Conservation (phyloP, 2,888 invertebrate species). For the Drosophila neoperkinsi region DNA sequence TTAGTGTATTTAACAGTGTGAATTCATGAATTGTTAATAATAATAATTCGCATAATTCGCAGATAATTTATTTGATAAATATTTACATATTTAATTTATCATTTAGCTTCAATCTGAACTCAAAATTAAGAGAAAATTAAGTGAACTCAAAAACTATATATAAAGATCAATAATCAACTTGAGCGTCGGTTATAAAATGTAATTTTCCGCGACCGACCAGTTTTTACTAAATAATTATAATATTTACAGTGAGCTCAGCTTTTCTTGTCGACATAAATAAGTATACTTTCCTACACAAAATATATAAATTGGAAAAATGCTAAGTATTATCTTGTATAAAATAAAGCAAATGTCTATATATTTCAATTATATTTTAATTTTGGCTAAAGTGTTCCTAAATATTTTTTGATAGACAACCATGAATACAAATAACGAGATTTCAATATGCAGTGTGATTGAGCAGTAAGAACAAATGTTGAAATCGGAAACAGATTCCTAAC, state of each 20-base stretch:
- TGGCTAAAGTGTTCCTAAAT: neutral
- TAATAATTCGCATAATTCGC: neutral
- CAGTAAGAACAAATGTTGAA: neutral
- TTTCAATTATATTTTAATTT: neutral
- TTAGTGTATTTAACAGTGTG: neutral
- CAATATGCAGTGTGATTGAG: constrained; percentile 10
- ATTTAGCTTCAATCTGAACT: neutral
- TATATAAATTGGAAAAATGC: neutral
- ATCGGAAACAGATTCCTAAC: neutral
- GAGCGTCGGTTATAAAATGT: neutral
- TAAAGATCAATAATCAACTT: neutral
- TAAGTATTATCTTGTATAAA: neutral
- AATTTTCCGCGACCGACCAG: neutral
- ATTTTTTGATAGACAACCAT: neutral
- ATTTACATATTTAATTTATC: neutral
- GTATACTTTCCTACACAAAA: neutral
- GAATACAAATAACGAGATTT: neutral
- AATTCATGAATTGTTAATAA: neutral
- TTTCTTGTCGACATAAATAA: neutral
- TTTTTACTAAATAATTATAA: neutral
- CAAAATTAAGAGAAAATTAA: neutral
- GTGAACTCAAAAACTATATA: neutral
- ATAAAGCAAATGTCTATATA: constrained; percentile 4
- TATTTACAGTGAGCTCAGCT: neutral
- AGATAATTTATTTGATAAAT: neutral